Evolutionary conservation across 2,888 invertebrate species (phyloP).

Genomic region (Xestia c-nigrum): DNA sequence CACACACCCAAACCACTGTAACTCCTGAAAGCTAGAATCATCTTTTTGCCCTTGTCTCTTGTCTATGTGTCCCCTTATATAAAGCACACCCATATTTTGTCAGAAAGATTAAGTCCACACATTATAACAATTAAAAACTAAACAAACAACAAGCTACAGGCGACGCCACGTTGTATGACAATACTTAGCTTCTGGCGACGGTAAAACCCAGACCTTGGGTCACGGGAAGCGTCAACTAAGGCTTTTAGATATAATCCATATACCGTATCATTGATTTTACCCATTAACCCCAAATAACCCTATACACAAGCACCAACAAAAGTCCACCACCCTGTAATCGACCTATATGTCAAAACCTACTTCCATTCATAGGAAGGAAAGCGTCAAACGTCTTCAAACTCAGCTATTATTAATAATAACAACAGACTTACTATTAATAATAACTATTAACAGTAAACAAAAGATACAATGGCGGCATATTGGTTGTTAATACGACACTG

Average conservation of each 20-base stretch:
- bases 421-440: neutral
- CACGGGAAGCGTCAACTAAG: no score
- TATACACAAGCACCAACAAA: neutral
- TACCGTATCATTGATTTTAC: neutral
- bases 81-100: neutral
- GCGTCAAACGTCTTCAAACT: neutral
- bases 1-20: no score
- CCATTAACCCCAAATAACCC: neutral
- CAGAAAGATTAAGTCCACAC: neutral
- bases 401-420: neutral
- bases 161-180: no score
- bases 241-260: no score
- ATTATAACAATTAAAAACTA: no score
- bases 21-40: no score
- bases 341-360: neutral
- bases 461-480: slow-evolving; percentile 66
- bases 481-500: slow-evolving; percentile 76
- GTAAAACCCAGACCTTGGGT: no score
- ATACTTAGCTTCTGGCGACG: no score
- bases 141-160: no score
- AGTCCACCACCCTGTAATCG: neutral
- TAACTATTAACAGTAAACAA: slow-evolving; percentile 22
- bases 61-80: neutral
- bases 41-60: neutral
- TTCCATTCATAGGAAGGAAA: neutral